Base-by-base conservation (phyloP, 1,140 invertebrate species). In the Platyscapa corneri region DNA sequence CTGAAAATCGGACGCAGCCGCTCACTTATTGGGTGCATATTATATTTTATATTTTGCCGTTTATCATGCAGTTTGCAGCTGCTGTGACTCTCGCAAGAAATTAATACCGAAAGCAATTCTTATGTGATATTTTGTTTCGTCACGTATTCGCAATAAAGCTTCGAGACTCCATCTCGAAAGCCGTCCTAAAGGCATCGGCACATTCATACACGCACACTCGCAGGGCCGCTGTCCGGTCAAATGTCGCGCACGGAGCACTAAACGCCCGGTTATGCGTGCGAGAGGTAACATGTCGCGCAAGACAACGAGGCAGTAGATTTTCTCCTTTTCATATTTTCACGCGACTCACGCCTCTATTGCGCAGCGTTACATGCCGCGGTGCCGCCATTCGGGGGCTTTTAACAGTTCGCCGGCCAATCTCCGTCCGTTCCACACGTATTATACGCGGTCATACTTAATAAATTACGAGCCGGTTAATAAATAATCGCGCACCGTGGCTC, bases 131-230 rank as follows among this genome's bases (percentile, higher is more conserved):
- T 76, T 30, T 32, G 27, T 83, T 83, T 76, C 37, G 72, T 83
- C 82, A 83, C 82, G 82, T 76, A 83, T 64, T 76, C 30, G 72
- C 82, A 76, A 83, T 83, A 83, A 76, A 83, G 39, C 46, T 75
- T 23, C 37, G 67, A 32, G 72, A 76, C 65, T 82, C 65, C 78
- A 46, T 60, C 76, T 78, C 32, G 49, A 56, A 46, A 70, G 20
- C 14, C 23, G 23, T 7, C 12, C 5, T 1, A 37, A 2, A 14
- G 23, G 23, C 30, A n/a, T 0, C 3, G 56, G 42, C 7, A 46
- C 37, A 2, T 16, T 7, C 32, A 18, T 30, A 34, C 65, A 67
- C 34, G 37, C 70, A 74, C 72, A 46, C 72, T 0, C 42, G 10
- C 8, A 10, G 20, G 37, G 37, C 6, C 30, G 70, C 3, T 39